Evolutionary conservation across 2,113 vertebrate genomes (phyloP), one percentile per base, ranked within the genome.

Genomic region (Aptenodytes forsteri): DNA sequence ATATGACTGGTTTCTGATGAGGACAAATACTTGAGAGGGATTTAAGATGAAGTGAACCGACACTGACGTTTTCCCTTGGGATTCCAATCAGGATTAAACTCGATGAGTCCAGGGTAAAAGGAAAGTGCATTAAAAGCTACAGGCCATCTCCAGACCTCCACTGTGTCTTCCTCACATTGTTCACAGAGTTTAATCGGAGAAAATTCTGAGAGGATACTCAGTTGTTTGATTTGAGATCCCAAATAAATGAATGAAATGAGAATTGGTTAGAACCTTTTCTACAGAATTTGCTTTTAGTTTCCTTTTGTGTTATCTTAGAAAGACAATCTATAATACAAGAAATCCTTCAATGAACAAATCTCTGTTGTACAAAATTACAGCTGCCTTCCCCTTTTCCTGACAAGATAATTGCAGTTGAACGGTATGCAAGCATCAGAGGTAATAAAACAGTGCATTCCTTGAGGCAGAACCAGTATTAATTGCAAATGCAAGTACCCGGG

Each of bases 21-120:
- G 83, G 69, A 86, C 76, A 81, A 90, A 42, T 55, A 58, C 71
- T 83, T 47, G 64, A 58, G 79, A 92, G 32, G 85, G 94, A 94
- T 96, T 95, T 93, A 84, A 62, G 72, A 81, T 81, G 67, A 95
- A 83, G 66, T 19, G 55, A 94, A 72, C 78, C 69, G 83, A 71
- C 85, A 62, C 21, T 87, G 75, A 42, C 65, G 25, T 95, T 92
- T 92, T 92, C 86, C 86, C 80, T 79, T 61, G 69, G 76, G 92
- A 96, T 96, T 92, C 65, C 69, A 82, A 36, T 55, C 64, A 78
- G 76, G 95, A 94, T 96, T 96, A 87, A 93, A 71, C 32, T 59
- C 58, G 3, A 1, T 26, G 85, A 84, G 71, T 76, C 73, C 82
- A 73, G 47, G 42, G 62, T 64, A 52, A 64, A 1, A 7, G 46